Conservation (phyloP, 2,113 vertebrate species). For the Microtus richardsoni region DNA sequence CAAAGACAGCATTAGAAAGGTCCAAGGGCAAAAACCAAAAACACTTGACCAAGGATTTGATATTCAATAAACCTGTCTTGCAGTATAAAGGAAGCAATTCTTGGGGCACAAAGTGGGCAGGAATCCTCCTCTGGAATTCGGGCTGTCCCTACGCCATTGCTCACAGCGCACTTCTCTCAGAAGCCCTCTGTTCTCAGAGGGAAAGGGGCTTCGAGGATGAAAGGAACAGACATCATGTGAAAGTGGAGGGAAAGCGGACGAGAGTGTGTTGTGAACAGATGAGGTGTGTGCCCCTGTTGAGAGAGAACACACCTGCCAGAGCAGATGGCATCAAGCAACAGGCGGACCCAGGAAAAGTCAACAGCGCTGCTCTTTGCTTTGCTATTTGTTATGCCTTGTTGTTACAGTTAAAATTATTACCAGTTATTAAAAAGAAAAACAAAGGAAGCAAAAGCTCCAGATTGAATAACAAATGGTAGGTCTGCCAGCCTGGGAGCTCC, state of each 20-base stretch:
- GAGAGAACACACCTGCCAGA: background rate
- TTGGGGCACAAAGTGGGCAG: accelerated
- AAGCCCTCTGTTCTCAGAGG: background rate
- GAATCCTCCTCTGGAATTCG: accelerated
- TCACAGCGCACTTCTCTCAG: background rate
- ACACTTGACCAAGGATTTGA: background rate
- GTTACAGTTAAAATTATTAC: background rate
- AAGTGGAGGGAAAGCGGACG: too few relatives aligned
- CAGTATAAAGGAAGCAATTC: background rate
- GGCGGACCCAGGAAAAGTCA: accelerated
- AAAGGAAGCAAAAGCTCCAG: background rate
- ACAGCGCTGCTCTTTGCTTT: background rate
- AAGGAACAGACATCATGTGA: accelerated
- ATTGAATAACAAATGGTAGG: background rate
- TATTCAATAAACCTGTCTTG: too few relatives aligned
- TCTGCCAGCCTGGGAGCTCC: background rate
- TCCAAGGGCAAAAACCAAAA: background rate
- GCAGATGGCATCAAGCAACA: accelerated
- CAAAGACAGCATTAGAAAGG: background rate
- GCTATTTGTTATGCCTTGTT: background rate
- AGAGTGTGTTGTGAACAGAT: too few relatives aligned
- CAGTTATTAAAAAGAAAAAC: background rate
- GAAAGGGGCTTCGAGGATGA: background rate
- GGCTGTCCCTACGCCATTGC: accelerated
- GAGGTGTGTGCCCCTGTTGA: background rate